Evolutionary conservation across 2,888 invertebrate genomes (phyloP), one percentile per base, ranked within the genome.

Genomic region (Argyresthia albistria): DNA sequence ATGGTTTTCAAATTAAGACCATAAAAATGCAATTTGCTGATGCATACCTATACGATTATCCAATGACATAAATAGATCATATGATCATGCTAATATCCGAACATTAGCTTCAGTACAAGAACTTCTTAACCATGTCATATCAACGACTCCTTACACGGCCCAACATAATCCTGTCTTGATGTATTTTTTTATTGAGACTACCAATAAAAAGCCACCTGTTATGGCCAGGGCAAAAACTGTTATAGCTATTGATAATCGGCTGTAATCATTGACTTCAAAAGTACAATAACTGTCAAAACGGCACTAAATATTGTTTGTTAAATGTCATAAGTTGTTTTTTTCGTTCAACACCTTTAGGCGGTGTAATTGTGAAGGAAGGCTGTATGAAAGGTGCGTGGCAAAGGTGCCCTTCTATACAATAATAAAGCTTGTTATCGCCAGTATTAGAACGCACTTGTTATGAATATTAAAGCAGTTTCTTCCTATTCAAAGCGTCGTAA

Each of bases 301-400:
- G 71, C 75, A 82, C 80, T 83, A 86, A 87, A 86, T 83, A 83
- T 84, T 83, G 80, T 87, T 81, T 81, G 81, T 83, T 81, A 79
- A 81, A 82, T 80, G 80, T 71, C 72, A 68, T 78, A 75, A 74
- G 66, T 78, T 80, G 78, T 80, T 82, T 83, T 65, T 71, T 78
- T 72, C 78, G 81, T 71, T 80, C 78, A 73, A 76, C 84, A 84
- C 84, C 81, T 84, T 83, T 70, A 69, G 66, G 63, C 60, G 56
- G 58, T 58, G 25, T 25, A 80, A 49, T 10, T 39, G 49, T 49
- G 37, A 15, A 80, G 77, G 70, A 66, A 64, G 66, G 66, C 61
- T 61, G 67, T 69, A 67, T 70, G 66, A 68, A 70, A 65, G 63
- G 63, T 64, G 64, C 58, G 66, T 68, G 78, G 64, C 66, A 70